Conservation (phyloP, 2,797 vertebrate species). For the Adrianichthys oophorus region DNA sequence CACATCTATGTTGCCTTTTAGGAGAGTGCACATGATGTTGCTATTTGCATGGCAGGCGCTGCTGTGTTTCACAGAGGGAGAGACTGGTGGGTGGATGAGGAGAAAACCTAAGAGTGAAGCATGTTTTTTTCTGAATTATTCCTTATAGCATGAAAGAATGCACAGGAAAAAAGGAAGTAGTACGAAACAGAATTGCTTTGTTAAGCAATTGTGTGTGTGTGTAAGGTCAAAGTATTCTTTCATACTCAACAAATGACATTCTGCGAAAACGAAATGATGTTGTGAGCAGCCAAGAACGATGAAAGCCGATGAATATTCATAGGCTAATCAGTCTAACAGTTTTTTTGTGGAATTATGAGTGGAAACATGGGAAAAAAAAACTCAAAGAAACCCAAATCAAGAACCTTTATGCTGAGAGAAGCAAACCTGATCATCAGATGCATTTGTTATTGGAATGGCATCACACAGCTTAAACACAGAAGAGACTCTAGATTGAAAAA, state of each 20-base stretch:
- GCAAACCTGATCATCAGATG: too few species aligned
- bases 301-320: too few species aligned
- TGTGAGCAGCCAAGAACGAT: too few species aligned
- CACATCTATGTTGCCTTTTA: conserved; percentile 71
- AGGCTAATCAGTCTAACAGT: too few species aligned
- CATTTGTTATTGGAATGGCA: too few species aligned
- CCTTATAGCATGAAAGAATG: conserved; percentile 39
- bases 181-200: conserved; percentile 34
- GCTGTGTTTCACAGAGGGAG: conserved; percentile 34
- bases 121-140: conserved; percentile 59
- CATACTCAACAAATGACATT: conserved; percentile 2
- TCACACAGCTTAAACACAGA: too few species aligned
- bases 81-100: conserved; percentile 21
- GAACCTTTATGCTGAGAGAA: too few species aligned
- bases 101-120: conserved; percentile 9
- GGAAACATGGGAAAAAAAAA: too few species aligned
- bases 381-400: too few species aligned
- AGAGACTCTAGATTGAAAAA: too few species aligned
- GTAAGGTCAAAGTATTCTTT: conserved; percentile 46
- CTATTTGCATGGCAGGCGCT: conserved; percentile 59
- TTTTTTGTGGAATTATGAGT: too few species aligned
- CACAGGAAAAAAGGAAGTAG: conserved; percentile 11
- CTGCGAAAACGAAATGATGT: too few species aligned
- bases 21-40: conserved; percentile 27
- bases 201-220: conserved; percentile 41